Evolutionary conservation across 2,113 vertebrate species (phyloP).

Genomic region (Himantopus leucocephalus): DNA sequence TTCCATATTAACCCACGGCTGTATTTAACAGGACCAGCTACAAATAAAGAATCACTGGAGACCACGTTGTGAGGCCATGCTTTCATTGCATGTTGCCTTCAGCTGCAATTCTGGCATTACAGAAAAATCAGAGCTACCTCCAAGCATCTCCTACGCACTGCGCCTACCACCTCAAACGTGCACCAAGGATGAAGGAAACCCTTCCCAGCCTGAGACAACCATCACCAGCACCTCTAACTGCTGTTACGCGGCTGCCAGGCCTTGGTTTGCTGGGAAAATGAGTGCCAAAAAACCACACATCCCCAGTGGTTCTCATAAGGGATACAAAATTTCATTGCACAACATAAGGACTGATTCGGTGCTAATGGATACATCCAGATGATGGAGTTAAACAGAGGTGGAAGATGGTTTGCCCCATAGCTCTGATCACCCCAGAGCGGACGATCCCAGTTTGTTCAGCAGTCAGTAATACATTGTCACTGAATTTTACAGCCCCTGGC

Average conservation of each 20-base stretch:
- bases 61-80: fast-evolving
- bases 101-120: not conserved
- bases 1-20: conserved; percentile 36
- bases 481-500: conserved; percentile 49
- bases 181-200: not conserved
- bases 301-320: not conserved
- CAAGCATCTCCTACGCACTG: not conserved
- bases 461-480: conserved; percentile 70
- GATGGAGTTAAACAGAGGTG: not conserved
- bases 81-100: not conserved
- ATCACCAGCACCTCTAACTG: not conserved
- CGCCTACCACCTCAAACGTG: not conserved
- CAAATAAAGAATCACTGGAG: not conserved
- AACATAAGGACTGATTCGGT: not conserved
- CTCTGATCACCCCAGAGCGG: not conserved
- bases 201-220: not conserved
- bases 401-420: not conserved
- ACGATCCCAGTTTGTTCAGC: conserved; percentile 52
- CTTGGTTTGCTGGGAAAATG: not conserved
- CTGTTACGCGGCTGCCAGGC: not conserved
- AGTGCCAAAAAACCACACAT: fast-evolving
- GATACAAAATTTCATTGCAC: not conserved
- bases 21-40: not conserved
- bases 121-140: not conserved
- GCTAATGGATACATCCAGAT: not conserved